Base-by-base conservation (phyloP, 2,888 invertebrate species). In the Chymomyza fuscimana region DNA sequence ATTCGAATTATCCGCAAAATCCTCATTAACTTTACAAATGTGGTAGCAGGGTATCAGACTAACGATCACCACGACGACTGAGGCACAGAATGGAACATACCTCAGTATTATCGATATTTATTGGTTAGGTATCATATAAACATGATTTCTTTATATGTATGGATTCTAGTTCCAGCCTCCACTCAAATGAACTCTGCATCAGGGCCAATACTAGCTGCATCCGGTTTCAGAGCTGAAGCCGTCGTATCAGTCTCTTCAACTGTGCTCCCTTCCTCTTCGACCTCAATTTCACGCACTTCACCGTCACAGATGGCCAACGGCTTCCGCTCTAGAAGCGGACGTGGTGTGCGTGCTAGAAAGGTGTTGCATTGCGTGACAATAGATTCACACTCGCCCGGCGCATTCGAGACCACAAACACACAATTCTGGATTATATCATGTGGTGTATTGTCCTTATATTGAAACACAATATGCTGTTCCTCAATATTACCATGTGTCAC, bases 351-450 rank as follows among this genome's bases (percentile, higher is more conserved):
- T 4, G 81, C 76, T 56, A 89, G 70, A 66, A 82, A 89, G 61
- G 84, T 88, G 60, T 89, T 85, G 73, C 90, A 89, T 19, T 81
- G 77, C n/a, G 85, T 88, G 65, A 80, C 78, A 77, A 89, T 90
- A 19, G 80, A 76, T 73, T 90, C 89, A 61, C 89, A 89, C 70
- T 81, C 79, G n/a, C 79, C 84, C 36, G 83, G 82, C 36, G 66
- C 70, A 66, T 73, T 74, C 72, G 79, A 76, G 22, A 89, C 69
- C 67, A 84, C 83, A 78, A 89, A 90, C 58, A 86, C 89, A 77
- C 89, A 89, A 70, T 81, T 86, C 75, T 89, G 90, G 58, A 90
- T 88, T 64, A 90, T 82, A 68, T 90, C 89, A 68, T 85, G 78
- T 16, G 78, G 78, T 5, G 90, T 90, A 70, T 90, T 87, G 74